phyloP scores from a whole-genome alignment of 2,888 invertebrate genomes.

The Reticulitermes lucifugus region DNA sequence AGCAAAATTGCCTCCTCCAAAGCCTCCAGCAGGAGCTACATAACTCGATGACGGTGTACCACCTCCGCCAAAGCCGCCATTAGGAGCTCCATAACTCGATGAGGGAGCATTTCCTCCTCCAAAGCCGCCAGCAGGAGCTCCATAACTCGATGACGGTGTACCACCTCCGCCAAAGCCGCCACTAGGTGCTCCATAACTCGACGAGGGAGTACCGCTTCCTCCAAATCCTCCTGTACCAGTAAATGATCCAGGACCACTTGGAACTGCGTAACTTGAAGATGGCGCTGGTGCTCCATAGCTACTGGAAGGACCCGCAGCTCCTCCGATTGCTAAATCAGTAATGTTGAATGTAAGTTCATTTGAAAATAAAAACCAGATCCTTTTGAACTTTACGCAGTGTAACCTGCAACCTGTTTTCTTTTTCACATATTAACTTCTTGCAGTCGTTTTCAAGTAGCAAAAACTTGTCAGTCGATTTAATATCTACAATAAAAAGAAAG shows the following conservation, averaged over 20 bases:
- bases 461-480: no score
- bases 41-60: constrained; percentile 49
- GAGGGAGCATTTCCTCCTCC: constrained; percentile 54
- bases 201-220: constrained; percentile 57
- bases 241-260: not conserved
- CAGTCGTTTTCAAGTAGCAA: no score
- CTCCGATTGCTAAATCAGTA: no score
- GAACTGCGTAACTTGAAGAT: constrained; percentile 49
- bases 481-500: no score
- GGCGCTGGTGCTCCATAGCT: constrained; percentile 58
- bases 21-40: constrained; percentile 52
- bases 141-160: constrained; percentile 48
- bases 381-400: no score
- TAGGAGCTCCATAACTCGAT: constrained; percentile 50
- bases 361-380: no score
- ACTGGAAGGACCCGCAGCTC: constrained; percentile 50
- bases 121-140: constrained; percentile 42
- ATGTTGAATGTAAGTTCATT: no score
- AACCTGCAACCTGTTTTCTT: no score
- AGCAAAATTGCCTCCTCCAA: constrained; percentile 25
- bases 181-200: constrained; percentile 63
- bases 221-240: not conserved
- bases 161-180: constrained; percentile 49
- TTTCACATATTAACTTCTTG: no score
- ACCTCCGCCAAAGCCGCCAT: constrained; percentile 29